Conservation (phyloP, 1,140 invertebrate species). For the Heliconius hewitsoni region DNA sequence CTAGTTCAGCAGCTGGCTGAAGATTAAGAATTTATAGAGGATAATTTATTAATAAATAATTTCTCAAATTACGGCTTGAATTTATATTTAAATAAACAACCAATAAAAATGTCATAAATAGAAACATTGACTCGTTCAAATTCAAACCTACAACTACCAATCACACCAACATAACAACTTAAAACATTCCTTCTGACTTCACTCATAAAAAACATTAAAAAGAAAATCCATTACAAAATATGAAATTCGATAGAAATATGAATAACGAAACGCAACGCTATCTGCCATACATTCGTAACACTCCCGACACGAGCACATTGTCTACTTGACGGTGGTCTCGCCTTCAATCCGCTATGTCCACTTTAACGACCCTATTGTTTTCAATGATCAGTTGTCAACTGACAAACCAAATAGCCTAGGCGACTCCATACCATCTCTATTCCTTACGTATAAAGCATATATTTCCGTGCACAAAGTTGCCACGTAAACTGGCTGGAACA, state of each 20-base stretch:
- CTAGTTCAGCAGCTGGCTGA: too few species aligned
- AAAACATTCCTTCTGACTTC: too few species aligned
- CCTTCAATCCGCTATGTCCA: constrained; percentile 67
- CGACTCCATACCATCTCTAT: constrained; percentile 35
- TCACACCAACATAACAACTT: too few species aligned
- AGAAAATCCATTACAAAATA: neutral
- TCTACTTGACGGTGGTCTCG: constrained; percentile 65
- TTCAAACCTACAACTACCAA: too few species aligned
- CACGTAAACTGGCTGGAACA: constrained; percentile 29
- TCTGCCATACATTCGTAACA: constrained; percentile 50
- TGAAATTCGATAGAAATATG: constrained; percentile 13
- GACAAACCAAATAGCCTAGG: constrained; percentile 34
- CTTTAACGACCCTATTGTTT: constrained; percentile 77
- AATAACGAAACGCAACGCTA: constrained; percentile 27
- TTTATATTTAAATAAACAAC: too few species aligned
- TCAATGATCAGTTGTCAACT: constrained; percentile 72
- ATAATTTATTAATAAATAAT: too few species aligned
- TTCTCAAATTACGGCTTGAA: too few species aligned
- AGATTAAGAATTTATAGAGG: too few species aligned
- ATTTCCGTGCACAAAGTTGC: constrained; percentile 28
- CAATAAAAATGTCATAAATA: too few species aligned
- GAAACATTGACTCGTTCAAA: too few species aligned
- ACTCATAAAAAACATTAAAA: neutral
- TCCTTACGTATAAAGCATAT: constrained; percentile 33
- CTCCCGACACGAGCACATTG: constrained; percentile 48